Conservation (phyloP, 2,888 invertebrate genomes). For the Teleogryllus oceanicus region DNA sequence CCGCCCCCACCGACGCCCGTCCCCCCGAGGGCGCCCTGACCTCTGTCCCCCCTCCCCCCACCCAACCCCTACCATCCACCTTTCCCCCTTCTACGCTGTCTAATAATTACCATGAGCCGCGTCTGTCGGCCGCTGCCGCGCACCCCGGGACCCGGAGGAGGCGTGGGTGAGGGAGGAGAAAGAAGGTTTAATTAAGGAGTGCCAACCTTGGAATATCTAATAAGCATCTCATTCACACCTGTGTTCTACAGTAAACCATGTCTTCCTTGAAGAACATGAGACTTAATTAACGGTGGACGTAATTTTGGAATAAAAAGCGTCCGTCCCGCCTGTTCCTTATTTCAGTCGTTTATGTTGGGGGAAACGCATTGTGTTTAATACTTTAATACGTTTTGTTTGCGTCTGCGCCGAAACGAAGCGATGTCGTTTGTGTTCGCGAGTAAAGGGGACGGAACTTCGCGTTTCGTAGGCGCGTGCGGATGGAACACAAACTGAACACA, state of each 20-base stretch:
- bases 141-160: not conserved
- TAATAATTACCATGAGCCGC: not conserved
- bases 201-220: constrained; percentile 7
- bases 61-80: not conserved
- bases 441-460: too few species aligned
- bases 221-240: constrained; percentile 12
- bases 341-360: not conserved
- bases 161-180: not conserved
- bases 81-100: not conserved
- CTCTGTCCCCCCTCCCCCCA: not conserved
- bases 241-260: constrained; percentile 9
- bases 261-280: constrained; percentile 4
- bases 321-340: not conserved
- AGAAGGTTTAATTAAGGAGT: not conserved
- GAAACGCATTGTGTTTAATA: not conserved
- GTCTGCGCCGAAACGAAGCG: too few species aligned
- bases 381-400: not conserved
- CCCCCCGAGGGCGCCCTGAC: not conserved
- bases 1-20: not conserved
- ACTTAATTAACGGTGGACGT: not conserved
- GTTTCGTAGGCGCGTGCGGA: too few species aligned
- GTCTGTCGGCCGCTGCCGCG: not conserved
- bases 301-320: not conserved
- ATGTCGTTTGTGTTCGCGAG: too few species aligned
- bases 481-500: too few species aligned